Percentiles rank a stretch among this genome's conserved stretches.
Evolutionary conservation across 2,113 vertebrate genomes (phyloP).

Genomic region (Platichthys stellatus): DNA sequence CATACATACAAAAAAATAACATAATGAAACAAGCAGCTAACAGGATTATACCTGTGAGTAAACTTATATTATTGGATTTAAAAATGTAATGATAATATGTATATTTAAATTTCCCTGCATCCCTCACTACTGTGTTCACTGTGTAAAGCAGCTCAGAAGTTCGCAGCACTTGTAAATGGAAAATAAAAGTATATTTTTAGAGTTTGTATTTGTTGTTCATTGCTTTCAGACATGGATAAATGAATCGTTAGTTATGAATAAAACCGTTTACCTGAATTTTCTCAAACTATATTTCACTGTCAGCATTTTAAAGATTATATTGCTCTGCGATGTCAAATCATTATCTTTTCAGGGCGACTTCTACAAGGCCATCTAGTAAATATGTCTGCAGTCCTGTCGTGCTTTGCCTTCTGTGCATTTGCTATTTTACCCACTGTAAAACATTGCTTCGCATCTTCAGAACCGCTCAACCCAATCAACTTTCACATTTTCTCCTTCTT

Average conservation of each 20-base stretch:
- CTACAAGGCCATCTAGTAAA: constrained; percentile 10
- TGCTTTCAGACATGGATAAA: constrained; percentile 3
- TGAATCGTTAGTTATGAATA: constrained; percentile 5
- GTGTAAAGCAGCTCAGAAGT: constrained; percentile 7
- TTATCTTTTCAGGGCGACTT: constrained; percentile 2
- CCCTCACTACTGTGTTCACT: constrained; percentile 27
- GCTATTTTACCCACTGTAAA: constrained; percentile 1
- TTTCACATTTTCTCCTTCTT: constrained; percentile 14
- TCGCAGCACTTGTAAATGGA: constrained; percentile 3
- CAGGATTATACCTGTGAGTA: neutral
- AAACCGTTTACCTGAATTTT: neutral
- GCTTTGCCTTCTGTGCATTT: neutral
- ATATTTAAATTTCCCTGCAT: neutral
- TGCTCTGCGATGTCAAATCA: neutral
- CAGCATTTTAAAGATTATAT: neutral
- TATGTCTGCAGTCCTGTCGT: neutral
- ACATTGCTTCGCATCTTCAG: constrained; percentile 8
- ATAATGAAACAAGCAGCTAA: neutral
- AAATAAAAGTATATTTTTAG: constrained; percentile 15
- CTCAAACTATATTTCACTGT: neutral
- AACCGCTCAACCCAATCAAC: neutral
- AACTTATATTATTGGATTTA: neutral
- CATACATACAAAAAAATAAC: constrained; percentile 31
- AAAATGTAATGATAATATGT: neutral
- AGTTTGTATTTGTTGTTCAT: constrained; percentile 10